phyloP scores from a whole-genome alignment of 2,797 vertebrate species.

The Danio kyathit region DNA sequence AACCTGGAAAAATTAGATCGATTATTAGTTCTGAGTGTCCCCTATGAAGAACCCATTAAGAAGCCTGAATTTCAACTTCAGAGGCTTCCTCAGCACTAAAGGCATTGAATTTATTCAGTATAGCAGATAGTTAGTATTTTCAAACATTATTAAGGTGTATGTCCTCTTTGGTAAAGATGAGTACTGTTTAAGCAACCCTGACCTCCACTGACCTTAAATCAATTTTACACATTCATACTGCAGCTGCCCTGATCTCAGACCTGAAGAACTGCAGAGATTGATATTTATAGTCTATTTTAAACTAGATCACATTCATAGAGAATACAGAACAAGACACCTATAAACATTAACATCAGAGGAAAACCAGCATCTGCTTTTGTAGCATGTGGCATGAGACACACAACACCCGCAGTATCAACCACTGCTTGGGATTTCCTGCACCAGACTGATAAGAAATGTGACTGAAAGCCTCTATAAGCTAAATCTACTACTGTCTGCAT shows the following conservation, averaged over 20 bases:
- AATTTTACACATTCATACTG: not conserved
- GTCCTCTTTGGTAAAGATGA: not conserved
- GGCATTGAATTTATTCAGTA: not conserved
- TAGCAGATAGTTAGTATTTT: not conserved
- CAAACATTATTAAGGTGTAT: not conserved
- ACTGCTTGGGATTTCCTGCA: conserved; percentile 58
- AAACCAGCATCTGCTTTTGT: conserved; percentile 7
- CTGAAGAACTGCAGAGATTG: conserved; percentile 25
- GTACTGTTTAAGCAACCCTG: not conserved
- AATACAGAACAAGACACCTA: not conserved
- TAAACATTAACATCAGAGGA: not conserved
- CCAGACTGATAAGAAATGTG: conserved; percentile 57
- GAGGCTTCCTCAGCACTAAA: too few species aligned
- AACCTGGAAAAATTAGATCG: too few species aligned
- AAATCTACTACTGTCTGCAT: conserved; percentile 16
- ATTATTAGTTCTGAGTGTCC: too few species aligned
- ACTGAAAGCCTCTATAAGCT: conserved; percentile 40
- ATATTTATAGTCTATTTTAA: not conserved
- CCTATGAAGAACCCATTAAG: too few species aligned
- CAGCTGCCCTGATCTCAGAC: conserved; percentile 24
- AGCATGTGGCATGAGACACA: not conserved
- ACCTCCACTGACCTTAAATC: not conserved
- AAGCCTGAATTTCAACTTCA: too few species aligned
- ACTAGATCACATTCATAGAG: not conserved
- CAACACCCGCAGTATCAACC: not conserved